These are phyloP conservation scores for Protula sp. DNA, from an alignment of 2,888 invertebrate species.

Conservation along the genomic window DNA sequence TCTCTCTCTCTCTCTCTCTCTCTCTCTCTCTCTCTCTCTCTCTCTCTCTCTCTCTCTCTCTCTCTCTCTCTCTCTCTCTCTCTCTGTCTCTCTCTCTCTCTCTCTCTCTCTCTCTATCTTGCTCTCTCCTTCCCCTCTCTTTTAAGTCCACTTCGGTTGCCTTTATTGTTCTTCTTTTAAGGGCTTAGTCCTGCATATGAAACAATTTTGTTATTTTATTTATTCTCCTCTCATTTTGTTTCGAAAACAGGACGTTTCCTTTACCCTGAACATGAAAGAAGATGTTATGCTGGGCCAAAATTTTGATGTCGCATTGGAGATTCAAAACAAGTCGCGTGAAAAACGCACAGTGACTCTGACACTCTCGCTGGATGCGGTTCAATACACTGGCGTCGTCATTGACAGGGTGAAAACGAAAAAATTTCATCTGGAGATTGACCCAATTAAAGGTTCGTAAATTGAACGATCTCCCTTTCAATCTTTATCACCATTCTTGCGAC, in stretches of 20 bases:
- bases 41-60: too few relatives aligned
- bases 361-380: constrained; percentile 11
- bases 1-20: too few relatives aligned
- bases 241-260: constrained; percentile 25
- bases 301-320: constrained; percentile 14
- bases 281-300: constrained; percentile 16
- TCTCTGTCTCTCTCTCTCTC: background rate
- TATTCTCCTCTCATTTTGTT: too few relatives aligned
- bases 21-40: too few relatives aligned
- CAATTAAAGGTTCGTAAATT: constrained; percentile 21
- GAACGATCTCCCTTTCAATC: too few relatives aligned
- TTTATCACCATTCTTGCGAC: too few relatives aligned
- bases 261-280: constrained; percentile 11
- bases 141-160: too few relatives aligned
- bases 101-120: too few relatives aligned
- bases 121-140: background rate
- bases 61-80: too few relatives aligned
- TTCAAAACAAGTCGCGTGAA: constrained; percentile 21
- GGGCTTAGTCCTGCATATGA: too few relatives aligned
- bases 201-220: too few relatives aligned
- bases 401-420: constrained; percentile 11
- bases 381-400: constrained; percentile 21
- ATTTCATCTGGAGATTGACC: constrained; percentile 12
- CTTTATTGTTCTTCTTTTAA: too few relatives aligned
- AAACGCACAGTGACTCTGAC: constrained; percentile 11